Conservation (phyloP, 2,888 invertebrate genomes). For the Amblyjoppa proteus region DNA sequence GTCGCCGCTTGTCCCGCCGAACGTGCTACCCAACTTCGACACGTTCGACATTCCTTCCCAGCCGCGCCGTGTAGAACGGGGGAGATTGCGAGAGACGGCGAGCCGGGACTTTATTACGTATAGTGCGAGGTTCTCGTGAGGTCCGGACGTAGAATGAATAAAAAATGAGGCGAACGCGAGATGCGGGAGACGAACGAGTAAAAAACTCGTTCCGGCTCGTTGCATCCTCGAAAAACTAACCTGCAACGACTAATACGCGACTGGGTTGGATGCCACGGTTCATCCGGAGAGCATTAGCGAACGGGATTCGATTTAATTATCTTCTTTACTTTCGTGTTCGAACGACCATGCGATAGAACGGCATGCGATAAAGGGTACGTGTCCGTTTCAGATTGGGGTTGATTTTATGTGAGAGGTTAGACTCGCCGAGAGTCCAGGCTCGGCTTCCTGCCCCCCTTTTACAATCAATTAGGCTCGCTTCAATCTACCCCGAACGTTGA, state of each 20-base stretch:
- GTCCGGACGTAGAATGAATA: slow-evolving; percentile 51
- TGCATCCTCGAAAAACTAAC: slow-evolving; percentile 3
- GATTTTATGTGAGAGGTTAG: slow-evolving; percentile 4
- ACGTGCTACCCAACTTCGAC: slow-evolving; percentile 34
- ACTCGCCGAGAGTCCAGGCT: slow-evolving; percentile 7
- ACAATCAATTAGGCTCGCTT: slow-evolving; percentile 55
- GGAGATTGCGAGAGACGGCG: neutral
- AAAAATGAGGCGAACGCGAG: slow-evolving; percentile 55
- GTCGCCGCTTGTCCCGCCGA: slow-evolving; percentile 14
- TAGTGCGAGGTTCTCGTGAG: slow-evolving; percentile 9
- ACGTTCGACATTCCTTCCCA: slow-evolving; percentile 30
- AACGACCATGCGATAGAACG: neutral
- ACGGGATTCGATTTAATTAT: neutral
- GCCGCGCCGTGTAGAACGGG: neutral
- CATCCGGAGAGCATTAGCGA: neutral
- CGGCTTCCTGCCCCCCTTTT: slow-evolving; percentile 32
- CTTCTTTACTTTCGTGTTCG: neutral
- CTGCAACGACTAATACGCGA: neutral
- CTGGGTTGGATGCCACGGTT: neutral
- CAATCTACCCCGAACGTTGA: slow-evolving; percentile 40
- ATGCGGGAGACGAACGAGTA: neutral
- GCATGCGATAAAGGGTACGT: slow-evolving; percentile 13
- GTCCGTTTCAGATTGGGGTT: slow-evolving; percentile 12
- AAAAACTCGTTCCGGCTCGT: slow-evolving; percentile 40
- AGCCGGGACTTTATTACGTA: slow-evolving; percentile 39